Evolutionary conservation across 2,888 invertebrate species (phyloP), one percentile per base, ranked within the genome.

Genomic region (Scaptomyza tumidula): DNA sequence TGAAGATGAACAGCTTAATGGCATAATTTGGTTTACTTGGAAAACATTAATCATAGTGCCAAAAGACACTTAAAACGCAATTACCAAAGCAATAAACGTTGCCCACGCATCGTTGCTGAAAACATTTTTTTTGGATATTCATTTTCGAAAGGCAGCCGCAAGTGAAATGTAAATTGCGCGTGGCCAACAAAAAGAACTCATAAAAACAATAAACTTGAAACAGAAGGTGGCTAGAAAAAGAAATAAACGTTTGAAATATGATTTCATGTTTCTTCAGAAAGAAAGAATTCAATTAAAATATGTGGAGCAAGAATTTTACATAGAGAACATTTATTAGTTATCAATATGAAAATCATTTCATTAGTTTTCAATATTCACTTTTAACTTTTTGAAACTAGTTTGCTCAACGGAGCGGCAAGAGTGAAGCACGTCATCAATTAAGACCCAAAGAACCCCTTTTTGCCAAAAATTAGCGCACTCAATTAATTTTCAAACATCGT

Each of bases 401-500:
- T 24, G 39, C 35, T 24, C 13, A n/a, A 43, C 39, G 39, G 3
- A 33, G 49, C 33, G 49, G 19, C 9, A 16, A 53, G 48, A 43
- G 46, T 43, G 61, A 24, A 24, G 24, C 52, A 71, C 46, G 63
- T 64, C 81, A 84, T 83, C 85, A 84, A 85, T 86, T 86, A 87
- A 73, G 71, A 70, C 75, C 85, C 77, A 31, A 31, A 31, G 3
- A 6, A 29, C 7, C 78, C 78, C 69, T 86, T 85, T 88, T 71
- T 19, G 19, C 74, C 78, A 69, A 75, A 84, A 85, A 85, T 85
- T 88, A 88, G 85, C 75, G 83, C 83, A 88, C 80, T 88, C 88
- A 85, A 85, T 85, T 85, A 85, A 85, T 85, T 85, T 78, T 61
- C 67, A 87, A 84, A 86, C 85, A 64, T 33, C 29, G 71, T 74